Conservation (phyloP, 1,140 invertebrate genomes). For the Drosophila guanche region DNA sequence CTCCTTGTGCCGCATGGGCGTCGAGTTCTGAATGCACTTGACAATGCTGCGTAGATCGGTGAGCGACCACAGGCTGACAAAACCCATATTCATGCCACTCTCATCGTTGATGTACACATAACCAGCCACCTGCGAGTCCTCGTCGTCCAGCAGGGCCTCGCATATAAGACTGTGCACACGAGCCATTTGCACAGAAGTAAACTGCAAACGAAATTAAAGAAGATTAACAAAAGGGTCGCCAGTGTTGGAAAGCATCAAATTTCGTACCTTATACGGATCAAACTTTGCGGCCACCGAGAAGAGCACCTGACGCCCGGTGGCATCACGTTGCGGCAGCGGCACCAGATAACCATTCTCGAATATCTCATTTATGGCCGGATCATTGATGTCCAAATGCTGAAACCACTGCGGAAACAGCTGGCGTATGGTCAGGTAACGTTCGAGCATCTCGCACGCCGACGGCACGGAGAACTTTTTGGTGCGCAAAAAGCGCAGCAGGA, state of each 20-base stretch:
- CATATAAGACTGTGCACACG: constrained; percentile 90
- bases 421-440: constrained; percentile 92
- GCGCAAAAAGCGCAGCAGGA: constrained; percentile 92
- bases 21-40: constrained; percentile 92
- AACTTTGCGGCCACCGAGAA: constrained; percentile 89
- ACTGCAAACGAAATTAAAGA: constrained; percentile 44
- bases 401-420: constrained; percentile 93
- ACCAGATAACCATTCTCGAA: constrained; percentile 92
- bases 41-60: constrained; percentile 90
- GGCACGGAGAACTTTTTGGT: constrained; percentile 94
- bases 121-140: constrained; percentile 90
- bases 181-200: constrained; percentile 90
- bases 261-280: constrained; percentile 87
- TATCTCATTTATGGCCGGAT: constrained; percentile 89
- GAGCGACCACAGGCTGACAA: constrained; percentile 91
- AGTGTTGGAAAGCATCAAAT: not conserved
- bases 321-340: constrained; percentile 89
- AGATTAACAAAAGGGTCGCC: no score
- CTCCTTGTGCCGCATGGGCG: constrained; percentile 93
- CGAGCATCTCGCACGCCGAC: constrained; percentile 92
- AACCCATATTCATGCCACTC: constrained; percentile 91
- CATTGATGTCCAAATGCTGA: constrained; percentile 88
- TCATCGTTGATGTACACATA: constrained; percentile 94
- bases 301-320: constrained; percentile 89
- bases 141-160: constrained; percentile 91